phyloP scores from a whole-genome alignment of 1,140 invertebrate species.

The Hycleus cichorii region DNA sequence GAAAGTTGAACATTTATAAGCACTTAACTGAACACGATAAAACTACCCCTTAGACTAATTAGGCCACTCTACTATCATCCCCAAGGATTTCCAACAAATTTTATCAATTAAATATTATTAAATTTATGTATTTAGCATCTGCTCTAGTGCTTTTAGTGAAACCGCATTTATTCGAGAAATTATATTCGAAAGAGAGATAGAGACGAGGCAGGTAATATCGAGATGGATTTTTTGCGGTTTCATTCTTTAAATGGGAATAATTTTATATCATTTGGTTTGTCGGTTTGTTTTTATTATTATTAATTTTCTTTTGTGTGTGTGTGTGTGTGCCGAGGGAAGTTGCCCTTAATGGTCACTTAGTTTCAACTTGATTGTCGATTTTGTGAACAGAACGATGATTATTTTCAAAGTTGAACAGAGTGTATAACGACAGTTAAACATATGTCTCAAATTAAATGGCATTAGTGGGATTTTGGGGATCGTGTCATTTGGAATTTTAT shows the following conservation, averaged over 20 bases:
- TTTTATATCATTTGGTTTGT: constrained; percentile 30
- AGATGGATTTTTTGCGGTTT: constrained; percentile 29
- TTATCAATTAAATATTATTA: too few relatives aligned
- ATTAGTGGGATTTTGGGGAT: constrained; percentile 23
- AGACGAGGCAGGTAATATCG: constrained; percentile 15
- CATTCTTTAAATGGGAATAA: constrained; percentile 23
- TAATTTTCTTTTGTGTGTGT: too few relatives aligned
- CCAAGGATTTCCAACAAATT: background rate
- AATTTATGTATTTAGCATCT: too few relatives aligned
- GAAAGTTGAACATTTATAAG: constrained; percentile 5
- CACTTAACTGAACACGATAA: constrained; percentile 6
- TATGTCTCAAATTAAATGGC: constrained; percentile 34
- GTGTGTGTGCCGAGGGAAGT: too few relatives aligned
- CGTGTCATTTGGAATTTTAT: constrained; percentile 25
- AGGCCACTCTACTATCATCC: background rate
- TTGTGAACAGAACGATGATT: constrained; percentile 23
- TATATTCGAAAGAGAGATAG: too few relatives aligned
- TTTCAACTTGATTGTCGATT: constrained; percentile 25
- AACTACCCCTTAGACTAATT: constrained; percentile 6
- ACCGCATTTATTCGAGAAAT: too few relatives aligned
- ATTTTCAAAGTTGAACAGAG: constrained; percentile 14
- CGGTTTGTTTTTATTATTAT: too few relatives aligned
- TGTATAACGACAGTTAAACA: constrained; percentile 19
- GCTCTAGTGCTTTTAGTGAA: too few relatives aligned
- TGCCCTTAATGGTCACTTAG: constrained; percentile 27